Conservation (phyloP, 2,113 vertebrate species). For the Aix galericulata region DNA sequence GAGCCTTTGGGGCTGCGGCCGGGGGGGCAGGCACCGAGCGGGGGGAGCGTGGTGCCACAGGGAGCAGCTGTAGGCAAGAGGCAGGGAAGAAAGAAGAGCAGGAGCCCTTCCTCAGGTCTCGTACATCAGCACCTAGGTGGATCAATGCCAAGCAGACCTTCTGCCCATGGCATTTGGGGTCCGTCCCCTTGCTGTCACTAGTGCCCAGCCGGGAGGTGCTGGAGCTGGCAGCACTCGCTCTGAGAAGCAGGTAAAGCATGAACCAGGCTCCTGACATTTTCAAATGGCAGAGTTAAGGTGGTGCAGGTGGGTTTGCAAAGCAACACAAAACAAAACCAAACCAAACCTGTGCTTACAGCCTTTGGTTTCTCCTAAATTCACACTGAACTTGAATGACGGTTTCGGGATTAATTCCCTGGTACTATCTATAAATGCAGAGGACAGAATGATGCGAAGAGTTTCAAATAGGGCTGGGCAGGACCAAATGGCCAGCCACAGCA, state of each 20-base stretch:
- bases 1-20: neutral
- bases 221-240: neutral
- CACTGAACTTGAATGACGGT: neutral
- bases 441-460: neutral
- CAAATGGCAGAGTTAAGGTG: neutral
- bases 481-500: neutral
- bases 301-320: neutral
- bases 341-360: neutral
- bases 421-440: neutral
- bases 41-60: neutral
- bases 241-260: neutral
- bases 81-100: neutral
- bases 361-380: neutral
- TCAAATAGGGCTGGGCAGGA: neutral
- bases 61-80: accelerated
- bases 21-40: accelerated
- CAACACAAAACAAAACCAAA: too few species aligned
- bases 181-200: too few species aligned
- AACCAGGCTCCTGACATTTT: neutral
- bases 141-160: neutral
- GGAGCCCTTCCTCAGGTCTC: neutral
- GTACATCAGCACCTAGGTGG: neutral
- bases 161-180: neutral
- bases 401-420: neutral
- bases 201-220: neutral